A percentile compares a stretch with the other conserved stretches of the same genome.
Conservation (phyloP, 2,113 vertebrate species). For the Hypocryptadius cinnamomeus region DNA sequence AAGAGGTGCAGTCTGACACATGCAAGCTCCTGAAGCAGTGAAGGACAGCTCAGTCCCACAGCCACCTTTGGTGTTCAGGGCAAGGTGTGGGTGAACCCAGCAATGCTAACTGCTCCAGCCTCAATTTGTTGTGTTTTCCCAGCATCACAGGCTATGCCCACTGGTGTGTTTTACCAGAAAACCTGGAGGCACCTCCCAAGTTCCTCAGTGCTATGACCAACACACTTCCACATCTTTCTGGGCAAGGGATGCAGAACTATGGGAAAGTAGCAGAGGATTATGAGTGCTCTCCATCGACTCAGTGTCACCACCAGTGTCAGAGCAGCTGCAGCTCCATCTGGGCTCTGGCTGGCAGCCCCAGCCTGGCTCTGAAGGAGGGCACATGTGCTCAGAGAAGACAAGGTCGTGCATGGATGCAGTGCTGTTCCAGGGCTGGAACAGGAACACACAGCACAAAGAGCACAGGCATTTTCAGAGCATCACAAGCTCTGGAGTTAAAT, state of each 20-base stretch:
- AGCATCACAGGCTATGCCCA: neutral
- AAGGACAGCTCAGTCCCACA: neutral
- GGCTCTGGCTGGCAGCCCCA: neutral
- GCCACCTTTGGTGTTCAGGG: neutral
- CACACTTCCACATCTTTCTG: neutral
- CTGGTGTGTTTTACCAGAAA: neutral
- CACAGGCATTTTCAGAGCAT: neutral
- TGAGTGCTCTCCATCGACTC: neutral
- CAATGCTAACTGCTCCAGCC: neutral
- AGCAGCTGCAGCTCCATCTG: neutral
- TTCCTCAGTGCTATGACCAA: neutral
- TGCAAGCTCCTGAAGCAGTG: neutral
- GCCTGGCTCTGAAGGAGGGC: neutral
- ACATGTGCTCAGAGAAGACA: neutral
- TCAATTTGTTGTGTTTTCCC: neutral
- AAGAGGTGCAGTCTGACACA: neutral
- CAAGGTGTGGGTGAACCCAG: neutral
- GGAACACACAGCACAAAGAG: neutral
- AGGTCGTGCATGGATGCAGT: neutral
- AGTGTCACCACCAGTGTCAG: neutral
- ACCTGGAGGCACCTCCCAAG: neutral
- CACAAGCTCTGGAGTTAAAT: conserved; percentile 8
- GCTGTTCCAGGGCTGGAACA: neutral
- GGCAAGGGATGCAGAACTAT: neutral
- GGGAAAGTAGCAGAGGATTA: neutral